Evolutionary conservation across 1,140 invertebrate genomes (phyloP), one percentile per base, ranked within the genome.

Genomic region (Magallana angulata): DNA sequence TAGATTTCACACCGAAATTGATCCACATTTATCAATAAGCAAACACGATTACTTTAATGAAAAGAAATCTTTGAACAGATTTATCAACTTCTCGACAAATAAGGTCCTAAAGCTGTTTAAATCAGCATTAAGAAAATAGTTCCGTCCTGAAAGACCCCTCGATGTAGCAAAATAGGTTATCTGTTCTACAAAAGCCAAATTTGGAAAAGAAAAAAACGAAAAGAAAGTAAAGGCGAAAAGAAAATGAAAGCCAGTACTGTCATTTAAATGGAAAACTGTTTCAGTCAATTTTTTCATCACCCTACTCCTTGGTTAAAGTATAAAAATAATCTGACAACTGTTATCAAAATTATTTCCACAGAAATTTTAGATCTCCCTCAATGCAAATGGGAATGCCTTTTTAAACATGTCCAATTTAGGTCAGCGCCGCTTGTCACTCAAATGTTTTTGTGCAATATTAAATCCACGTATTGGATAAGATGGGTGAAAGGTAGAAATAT

Each of bases 31-130:
- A 76, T 76, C 68, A 76, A 76, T 76, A 76, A 30, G 68, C 68
- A 76, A 76, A 76, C 68, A 76, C 68, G 68, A 76, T 76, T 76
- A 76, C 68, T 76, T 76, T 76, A 30, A 76, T 76, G 68, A 76
- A 76, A 76, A 76, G 68, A 76, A 76, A 30, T 76, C 24, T 30
- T 18, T 76, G 8, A 76, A 76, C 68, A 30, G 68, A 36, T 76
- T 76, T 76, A 76, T 76, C 68, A 76, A 76, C 68, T 76, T 76
- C 68, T 12, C 68, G 36, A 18, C 68, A 30, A 76, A 30, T 30
- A 18, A 76, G 68, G 14, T 76, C 24, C 68, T 76, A 76, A 24
- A 76, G 68, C 68, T 76, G 68, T 30, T 76, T 76, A 76, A 76
- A 76, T 76, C 68, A 76, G 36, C 68, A 76, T 76, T 36, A 76